These are phyloP conservation scores for Schizopygopsis malacanthus DNA, from an alignment of 2,797 vertebrate genomes.

Conservation along the genomic window DNA sequence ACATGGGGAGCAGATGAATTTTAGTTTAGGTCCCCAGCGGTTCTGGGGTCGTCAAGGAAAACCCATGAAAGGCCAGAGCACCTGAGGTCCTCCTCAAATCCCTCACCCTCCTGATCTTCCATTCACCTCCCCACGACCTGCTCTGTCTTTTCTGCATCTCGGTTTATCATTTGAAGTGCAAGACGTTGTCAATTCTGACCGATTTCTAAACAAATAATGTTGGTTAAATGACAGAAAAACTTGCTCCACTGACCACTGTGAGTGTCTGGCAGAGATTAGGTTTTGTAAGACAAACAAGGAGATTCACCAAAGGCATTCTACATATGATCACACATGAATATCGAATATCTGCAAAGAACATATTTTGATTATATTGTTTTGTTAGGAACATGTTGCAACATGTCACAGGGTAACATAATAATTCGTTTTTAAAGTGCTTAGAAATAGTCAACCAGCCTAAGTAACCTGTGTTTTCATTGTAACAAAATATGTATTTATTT, in stretches of 20 bases:
- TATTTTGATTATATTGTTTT: not conserved
- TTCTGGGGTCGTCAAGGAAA: not conserved
- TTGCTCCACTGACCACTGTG: not conserved
- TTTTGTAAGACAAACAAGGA: not conserved
- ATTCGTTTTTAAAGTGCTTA: not conserved
- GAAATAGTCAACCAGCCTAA: not conserved
- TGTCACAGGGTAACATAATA: not conserved
- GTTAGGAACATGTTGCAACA: not conserved
- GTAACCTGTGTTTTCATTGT: not conserved
- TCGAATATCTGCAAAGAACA: not conserved
- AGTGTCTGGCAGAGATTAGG: not conserved
- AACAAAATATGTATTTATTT: not conserved
- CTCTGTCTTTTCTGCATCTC: conserved; percentile 6
- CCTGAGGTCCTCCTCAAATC: not conserved
- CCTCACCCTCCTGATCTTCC: not conserved
- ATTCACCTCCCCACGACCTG: not conserved
- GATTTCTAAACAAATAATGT: not conserved
- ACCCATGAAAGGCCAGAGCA: not conserved
- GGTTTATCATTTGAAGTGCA: not conserved
- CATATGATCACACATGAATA: not conserved
- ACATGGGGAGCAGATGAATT: not conserved
- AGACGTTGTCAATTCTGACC: not conserved
- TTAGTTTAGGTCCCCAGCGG: not conserved
- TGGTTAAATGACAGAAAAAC: not conserved
- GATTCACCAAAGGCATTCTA: not conserved